Conservation (phyloP, 2,113 vertebrate genomes). For the Malurus cyaneus region DNA sequence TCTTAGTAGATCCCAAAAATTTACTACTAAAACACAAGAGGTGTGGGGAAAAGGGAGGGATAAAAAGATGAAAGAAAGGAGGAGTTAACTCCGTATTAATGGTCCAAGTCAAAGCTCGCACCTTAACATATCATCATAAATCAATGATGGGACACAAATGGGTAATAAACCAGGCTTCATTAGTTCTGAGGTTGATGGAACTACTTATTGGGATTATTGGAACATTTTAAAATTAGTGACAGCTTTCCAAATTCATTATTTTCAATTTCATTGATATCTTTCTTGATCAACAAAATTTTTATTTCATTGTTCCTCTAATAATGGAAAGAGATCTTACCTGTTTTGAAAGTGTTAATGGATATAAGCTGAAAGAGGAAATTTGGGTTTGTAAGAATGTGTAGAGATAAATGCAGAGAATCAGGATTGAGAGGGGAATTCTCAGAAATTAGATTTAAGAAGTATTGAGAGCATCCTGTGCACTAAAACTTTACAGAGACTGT, state of each 20-base stretch:
- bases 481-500: neutral
- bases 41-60: neutral
- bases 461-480: neutral
- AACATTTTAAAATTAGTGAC: neutral
- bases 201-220: neutral
- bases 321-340: neutral
- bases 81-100: neutral
- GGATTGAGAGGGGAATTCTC: neutral
- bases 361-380: neutral
- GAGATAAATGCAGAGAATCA: neutral
- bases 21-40: neutral
- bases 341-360: neutral
- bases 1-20: neutral
- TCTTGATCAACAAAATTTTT: neutral
- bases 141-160: neutral
- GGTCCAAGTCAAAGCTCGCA: neutral
- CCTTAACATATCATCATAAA: neutral
- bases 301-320: neutral
- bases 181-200: neutral
- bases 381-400: neutral
- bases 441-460: neutral
- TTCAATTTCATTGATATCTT: neutral
- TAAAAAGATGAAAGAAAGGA: neutral
- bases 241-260: neutral
- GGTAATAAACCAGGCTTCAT: neutral